Evolutionary conservation across 1,140 invertebrate species (phyloP), one percentile per base, ranked within the genome.

Genomic region (Rhopalosiphum padi): DNA sequence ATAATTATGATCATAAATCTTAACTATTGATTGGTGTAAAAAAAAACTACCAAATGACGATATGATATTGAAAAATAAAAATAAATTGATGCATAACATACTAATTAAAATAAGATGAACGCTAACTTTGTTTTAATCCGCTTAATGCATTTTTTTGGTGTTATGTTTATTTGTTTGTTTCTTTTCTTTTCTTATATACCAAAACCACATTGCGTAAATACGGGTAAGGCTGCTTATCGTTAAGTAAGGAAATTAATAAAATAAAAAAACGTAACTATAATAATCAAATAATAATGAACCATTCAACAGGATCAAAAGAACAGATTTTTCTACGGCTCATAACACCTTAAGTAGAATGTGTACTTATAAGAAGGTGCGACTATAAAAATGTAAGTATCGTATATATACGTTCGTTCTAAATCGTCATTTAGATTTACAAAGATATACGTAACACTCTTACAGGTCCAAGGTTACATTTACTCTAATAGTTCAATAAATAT

Each of bases 341-440:
- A 89, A 89, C 88, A 53, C 88, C 51, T 89, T 53, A 55, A 89
- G 53, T 53, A 53, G 48, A 53, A 53, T 46, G 21, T 51, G n/a
- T 30, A 46, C 30, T 35, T 51, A 41, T 41, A 46, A 35, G 5
- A 88, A 51, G 46, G 46, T 30, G 86, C 86, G 86, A 51, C 86
- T 53, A 35, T 51, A 88, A 53, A 87, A 89, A 37, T 35, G 48
- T 41, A 37, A 37, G 41, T n/a, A 86, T 48, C 41, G 41, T 46
- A 86, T 43, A 86, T 43, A 46, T 11, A 46, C 87, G 21, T 55
- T 89, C 35, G 35, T 55, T 89, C 22, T 89, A 89, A 89, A 89
- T 37, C 51, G 88, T 55, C 51, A 53, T 89, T 89, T 89, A 55
- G 87, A 89, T 53, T 53, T 25, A 89, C 48, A 89, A 37, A 53